Base-by-base conservation (phyloP, 2,888 invertebrate species). In the Eupithecia pulchellata region DNA sequence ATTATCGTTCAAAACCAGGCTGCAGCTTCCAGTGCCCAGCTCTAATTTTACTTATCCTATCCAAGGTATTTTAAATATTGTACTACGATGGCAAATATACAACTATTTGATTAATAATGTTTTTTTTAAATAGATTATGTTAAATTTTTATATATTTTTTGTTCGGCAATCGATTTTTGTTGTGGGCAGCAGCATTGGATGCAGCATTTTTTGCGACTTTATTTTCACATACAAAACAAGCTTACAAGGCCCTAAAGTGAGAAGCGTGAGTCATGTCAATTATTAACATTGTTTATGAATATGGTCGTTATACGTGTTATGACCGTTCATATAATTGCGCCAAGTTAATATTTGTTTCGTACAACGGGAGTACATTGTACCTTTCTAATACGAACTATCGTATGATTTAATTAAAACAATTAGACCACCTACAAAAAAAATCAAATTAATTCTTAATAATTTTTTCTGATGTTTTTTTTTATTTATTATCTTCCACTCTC, bases 221-320 rank as follows among this genome's bases (percentile, higher is more conserved):
- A 42, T n/a, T 42, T 42, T 20, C 47, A 47, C 47, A 4, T 47
- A 20, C 9, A 20, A 11, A 11, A 47, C 20, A 9, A 47, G 9
- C 2, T 20, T 0, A n/a, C 30, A n/a, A n/a, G n/a, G 29, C 57
- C 57, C 30, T 30, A 34, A 47, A 52, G 5, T 20, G 30, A 20
- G 62, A 57, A 14, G 29, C 66, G 55, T 72, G 72, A 69, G 57
- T 66, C 73, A 70, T 52, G 25, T 47, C 30, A 62, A 4, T 47
- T 29, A 55, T 34, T 65, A 62, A 69, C n/a, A 67, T 68, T 67
- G 66, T 69, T 68, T 69, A 69, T 60, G 39, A 29, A 42, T 27
- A n/a, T n/a, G n/a, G n/a, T 27, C 27, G 66, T 67, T 27, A 61
- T 4, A 20, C 60, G 61, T 39, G 61, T 39, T 34, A 42, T 11